Base-by-base conservation (phyloP, 64 coral and sea anemone genomes). In the Stichodactyla helianthus region DNA sequence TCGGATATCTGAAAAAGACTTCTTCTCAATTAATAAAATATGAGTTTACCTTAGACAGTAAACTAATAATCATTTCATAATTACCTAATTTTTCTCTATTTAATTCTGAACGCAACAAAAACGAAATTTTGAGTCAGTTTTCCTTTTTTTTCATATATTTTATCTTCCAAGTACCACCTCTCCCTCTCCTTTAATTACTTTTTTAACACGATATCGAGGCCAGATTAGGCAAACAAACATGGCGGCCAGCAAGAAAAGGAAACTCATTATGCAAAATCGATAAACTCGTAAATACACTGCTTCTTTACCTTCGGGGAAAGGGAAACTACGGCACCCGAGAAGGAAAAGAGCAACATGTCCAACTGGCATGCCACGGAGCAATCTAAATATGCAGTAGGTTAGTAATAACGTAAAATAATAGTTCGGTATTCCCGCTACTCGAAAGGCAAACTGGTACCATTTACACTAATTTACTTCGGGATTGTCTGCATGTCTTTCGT, bases 301-400 rank as follows among this genome's bases (percentile, higher is more conserved):
- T 63, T 7, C 78, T 74, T 27, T 74, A 31, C 68, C 68, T 74
- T 74, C 12, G 6, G 68, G 27, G 27, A 74, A 74, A 74, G 31
- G 68, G 68, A 31, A 28, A 23, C 51, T 18, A 20, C 26, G 25
- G 19, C 78, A 50, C 15, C 78, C 54, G 78, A 81, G 5, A 81
- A 18, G 12, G 14, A 81, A 22, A 51, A 81, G 17, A 50, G 53
- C 16, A 52, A 81, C 52, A 81, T 81, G 78, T 52, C 50, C 50
- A 52, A 13, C 52, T 99, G 97, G 97, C 92, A 82, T 80, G 51
- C 87, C 4, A 99, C 97, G 59, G 89, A 82, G 78, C 59, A 82
- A 35, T 93, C 83, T 55, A 99, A 99, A 90, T 99, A 93, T 82
- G 97, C 93, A 51, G 93, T 99, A 13, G 97, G 97, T 99, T 79